phyloP scores from a whole-genome alignment of 2,113 vertebrate species.

The Edolisoma coerulescens region DNA sequence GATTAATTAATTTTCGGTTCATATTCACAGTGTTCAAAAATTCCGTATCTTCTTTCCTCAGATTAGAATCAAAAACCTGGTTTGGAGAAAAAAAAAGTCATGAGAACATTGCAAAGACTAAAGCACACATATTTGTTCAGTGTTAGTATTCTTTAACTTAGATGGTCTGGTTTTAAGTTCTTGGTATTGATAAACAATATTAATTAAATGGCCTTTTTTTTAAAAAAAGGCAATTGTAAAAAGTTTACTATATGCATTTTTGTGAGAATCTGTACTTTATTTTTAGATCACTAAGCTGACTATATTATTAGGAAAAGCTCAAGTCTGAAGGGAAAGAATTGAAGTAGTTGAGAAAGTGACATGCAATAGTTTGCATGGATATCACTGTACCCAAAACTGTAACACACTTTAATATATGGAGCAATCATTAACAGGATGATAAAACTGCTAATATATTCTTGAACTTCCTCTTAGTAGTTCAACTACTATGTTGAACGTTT shows the following conservation, averaged over 20 bases:
- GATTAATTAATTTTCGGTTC: constrained; percentile 31
- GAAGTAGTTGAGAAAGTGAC: neutral
- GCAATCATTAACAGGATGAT: neutral
- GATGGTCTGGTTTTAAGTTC: neutral
- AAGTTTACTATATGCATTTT: neutral
- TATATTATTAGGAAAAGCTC: neutral
- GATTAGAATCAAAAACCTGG: constrained; percentile 48
- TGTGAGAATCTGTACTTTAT: neutral
- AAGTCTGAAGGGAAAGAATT: neutral
- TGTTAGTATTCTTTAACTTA: neutral
- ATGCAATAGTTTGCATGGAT: neutral
- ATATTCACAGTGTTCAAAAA: constrained; percentile 1
- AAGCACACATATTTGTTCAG: neutral
- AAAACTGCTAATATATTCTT: neutral
- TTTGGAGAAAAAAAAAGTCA: neutral
- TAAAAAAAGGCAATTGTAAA: neutral
- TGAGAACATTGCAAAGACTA: neutral
- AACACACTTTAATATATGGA: neutral
- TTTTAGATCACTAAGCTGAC: neutral
- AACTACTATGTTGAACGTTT: neutral
- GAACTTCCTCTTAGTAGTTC: neutral
- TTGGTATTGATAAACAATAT: neutral
- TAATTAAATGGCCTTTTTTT: neutral
- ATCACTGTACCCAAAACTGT: neutral
- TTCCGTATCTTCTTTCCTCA: neutral